Conservation (phyloP, 2,888 invertebrate genomes). For the Meloe dianella region DNA sequence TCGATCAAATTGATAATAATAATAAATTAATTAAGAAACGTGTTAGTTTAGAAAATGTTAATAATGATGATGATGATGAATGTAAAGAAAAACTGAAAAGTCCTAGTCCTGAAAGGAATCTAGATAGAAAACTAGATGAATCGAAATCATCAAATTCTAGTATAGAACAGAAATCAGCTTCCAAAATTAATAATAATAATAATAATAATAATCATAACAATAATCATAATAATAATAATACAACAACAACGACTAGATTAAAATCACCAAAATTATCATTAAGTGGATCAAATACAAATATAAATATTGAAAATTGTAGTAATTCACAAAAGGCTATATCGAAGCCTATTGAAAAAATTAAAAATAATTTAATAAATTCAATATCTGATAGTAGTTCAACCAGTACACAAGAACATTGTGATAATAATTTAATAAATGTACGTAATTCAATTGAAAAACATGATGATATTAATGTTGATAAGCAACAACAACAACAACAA, state of each 20-base stretch:
- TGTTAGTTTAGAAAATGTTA: constrained; percentile 40
- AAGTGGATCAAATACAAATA: constrained; percentile 24
- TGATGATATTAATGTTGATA: constrained; percentile 17
- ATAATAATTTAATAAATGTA: constrained; percentile 36
- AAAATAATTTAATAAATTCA: constrained; percentile 44
- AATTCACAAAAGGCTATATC: constrained; percentile 46
- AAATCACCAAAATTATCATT: constrained; percentile 23
- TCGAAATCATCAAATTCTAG: constrained; percentile 45
- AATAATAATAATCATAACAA: background rate
- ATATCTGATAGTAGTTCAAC: constrained; percentile 53
- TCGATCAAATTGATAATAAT: constrained; percentile 22
- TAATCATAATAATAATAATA: constrained; percentile 16
- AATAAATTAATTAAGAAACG: constrained; percentile 45
- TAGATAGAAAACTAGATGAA: constrained; percentile 14
- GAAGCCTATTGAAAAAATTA: constrained; percentile 46
- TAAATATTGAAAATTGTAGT: constrained; percentile 25
- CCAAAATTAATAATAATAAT: constrained; percentile 1
- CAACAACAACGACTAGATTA: constrained; percentile 24
- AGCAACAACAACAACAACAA: constrained; percentile 23
- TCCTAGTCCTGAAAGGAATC: constrained; percentile 24
- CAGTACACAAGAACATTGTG: constrained; percentile 31
- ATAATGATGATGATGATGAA: constrained; percentile 24
- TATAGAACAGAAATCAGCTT: constrained; percentile 32
- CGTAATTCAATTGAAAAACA: constrained; percentile 34
- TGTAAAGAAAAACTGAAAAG: constrained; percentile 33